phyloP scores from a whole-genome alignment of 2,113 vertebrate species.

The Ceuthmochares aereus region DNA sequence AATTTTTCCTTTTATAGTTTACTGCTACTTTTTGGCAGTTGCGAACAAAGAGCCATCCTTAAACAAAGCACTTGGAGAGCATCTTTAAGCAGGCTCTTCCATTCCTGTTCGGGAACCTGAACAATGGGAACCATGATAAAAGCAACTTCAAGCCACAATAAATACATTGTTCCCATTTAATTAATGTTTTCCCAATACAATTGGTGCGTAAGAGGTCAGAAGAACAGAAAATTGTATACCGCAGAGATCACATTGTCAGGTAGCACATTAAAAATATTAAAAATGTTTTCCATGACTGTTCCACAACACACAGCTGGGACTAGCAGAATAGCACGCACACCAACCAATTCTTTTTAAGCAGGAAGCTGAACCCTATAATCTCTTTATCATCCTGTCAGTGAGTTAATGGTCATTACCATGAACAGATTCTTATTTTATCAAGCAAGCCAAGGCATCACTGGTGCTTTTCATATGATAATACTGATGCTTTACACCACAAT shows the following conservation, averaged over 20 bases:
- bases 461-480: conserved; percentile 70
- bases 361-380: conserved; percentile 71
- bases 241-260: conserved; percentile 8
- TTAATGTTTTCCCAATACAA: conserved; percentile 39
- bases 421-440: conserved; percentile 64
- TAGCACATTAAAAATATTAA: conserved; percentile 31
- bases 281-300: conserved; percentile 38
- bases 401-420: conserved; percentile 69
- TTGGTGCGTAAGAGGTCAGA: background rate
- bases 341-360: conserved; percentile 1
- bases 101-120: background rate
- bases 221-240: conserved; percentile 1
- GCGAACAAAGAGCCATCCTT: background rate
- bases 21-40: background rate
- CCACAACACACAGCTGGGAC: conserved; percentile 8
- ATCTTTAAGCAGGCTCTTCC: background rate
- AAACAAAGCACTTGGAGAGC: background rate
- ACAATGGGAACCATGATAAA: background rate
- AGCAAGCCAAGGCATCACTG: conserved; percentile 55
- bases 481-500: conserved; percentile 48
- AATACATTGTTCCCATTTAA: conserved; percentile 27
- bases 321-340: conserved; percentile 6
- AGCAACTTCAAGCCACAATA: conserved; percentile 23
- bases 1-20: background rate
- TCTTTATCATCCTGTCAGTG: conserved; percentile 70